Base-by-base conservation (phyloP, 2,113 vertebrate species). In the Aleadryas rufinucha region DNA sequence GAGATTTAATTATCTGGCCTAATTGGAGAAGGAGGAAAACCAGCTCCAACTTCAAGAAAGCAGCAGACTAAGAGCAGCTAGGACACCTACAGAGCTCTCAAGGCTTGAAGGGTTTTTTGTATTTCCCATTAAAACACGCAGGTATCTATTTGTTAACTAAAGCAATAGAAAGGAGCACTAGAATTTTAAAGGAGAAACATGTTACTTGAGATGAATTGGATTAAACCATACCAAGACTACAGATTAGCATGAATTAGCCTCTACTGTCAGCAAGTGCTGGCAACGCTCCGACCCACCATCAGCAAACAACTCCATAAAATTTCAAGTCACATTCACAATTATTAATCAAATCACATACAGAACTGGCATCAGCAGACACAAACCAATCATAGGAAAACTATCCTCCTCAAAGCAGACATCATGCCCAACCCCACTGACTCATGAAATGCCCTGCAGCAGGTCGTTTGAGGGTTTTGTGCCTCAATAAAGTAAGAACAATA, bases 1-100 rank as follows among this genome's bases (percentile, higher is more conserved):
- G 65, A 94, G 76, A 91, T 90, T 95, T 87, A 86, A 96, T 90
- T 93, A 96, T 82, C 76, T n/a, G 35, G 23, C 52, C 96, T 96
- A 93, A 95, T 65, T 94, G 61, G 52, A 76, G 81, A 88, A 90
- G 56, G 47, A 95, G 65, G 47, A 95, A 97, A 92, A 89, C 19
- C 82, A 94, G 76, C 45, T 94, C 70, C 52, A 95, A 23, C 61
- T 89, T 85, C 17, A 41, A 82, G 63, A 91, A 81, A 61, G 53
- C 57, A 84, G 50, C 23, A 60, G 74, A 75, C n/a, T 45, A 77
- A 65, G 37, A 87, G 77, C 50, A 96, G 57, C 44, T 30, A 72
- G 81, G 77, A 90, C 81, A 94, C 76, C 63, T 92, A 87, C 52
- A 90, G 87, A 79, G 64, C 35, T 69, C 54, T 39, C 71, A 84